These are phyloP conservation scores for Caenorhabditis uteleia DNA, from an alignment of 2,888 invertebrate genomes.

Conservation along the genomic window DNA sequence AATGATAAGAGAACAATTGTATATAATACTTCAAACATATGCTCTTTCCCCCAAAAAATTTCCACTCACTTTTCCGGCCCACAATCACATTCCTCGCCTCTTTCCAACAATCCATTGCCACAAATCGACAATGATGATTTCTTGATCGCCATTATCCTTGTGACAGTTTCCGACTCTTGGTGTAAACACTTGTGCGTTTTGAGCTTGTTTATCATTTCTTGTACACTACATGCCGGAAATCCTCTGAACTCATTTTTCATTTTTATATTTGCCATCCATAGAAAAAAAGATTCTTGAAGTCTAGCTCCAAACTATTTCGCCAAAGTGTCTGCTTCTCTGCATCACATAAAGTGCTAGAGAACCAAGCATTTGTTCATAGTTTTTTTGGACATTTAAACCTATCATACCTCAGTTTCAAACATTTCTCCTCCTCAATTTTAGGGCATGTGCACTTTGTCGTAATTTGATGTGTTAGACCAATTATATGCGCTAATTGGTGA, in stretches of 20 bases:
- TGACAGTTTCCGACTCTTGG: constrained; percentile 9
- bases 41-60: constrained; percentile 1
- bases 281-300: not conserved
- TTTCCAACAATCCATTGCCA: constrained; percentile 52
- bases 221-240: constrained; percentile 51
- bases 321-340: too few species aligned
- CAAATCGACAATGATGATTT: constrained; percentile 35
- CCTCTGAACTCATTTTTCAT: too few species aligned
- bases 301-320: constrained; percentile 1
- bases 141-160: constrained; percentile 12
- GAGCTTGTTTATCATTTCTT: constrained; percentile 44
- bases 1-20: not conserved
- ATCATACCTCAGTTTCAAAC: constrained; percentile 48
- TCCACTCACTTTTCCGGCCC: constrained; percentile 39
- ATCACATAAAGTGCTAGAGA: too few species aligned
- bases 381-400: constrained; percentile 1
- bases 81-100: constrained; percentile 54
- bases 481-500: constrained; percentile 52
- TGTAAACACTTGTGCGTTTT: constrained; percentile 37
- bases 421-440: constrained; percentile 34
- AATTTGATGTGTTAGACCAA: constrained; percentile 47
- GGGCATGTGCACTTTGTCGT: constrained; percentile 42
- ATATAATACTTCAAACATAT: constrained; percentile 1
- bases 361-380: not conserved
- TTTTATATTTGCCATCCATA: constrained; percentile 3